Conservation (phyloP, 2,113 vertebrate genomes). For the Hypomesus transpacificus region DNA sequence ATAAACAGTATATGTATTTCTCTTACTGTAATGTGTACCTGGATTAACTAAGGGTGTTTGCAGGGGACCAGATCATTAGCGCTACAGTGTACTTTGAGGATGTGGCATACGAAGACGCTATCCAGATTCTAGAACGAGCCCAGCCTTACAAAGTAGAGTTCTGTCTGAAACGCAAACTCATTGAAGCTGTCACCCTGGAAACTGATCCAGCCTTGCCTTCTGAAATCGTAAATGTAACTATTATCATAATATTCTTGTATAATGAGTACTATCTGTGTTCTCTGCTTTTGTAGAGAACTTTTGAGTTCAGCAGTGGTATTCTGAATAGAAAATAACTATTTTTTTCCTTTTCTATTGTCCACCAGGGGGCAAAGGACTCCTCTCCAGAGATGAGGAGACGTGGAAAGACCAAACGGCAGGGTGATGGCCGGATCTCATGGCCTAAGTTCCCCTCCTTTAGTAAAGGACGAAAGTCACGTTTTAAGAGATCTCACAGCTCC, state of each 20-base stretch:
- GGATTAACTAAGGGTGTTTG: too few relatives aligned
- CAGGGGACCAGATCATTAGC: slow-evolving; percentile 94
- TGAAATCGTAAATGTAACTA: slow-evolving; percentile 62
- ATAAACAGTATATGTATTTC: too few relatives aligned
- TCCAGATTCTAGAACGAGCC: slow-evolving; percentile 91
- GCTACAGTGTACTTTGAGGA: slow-evolving; percentile 93
- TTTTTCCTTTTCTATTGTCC: slow-evolving; percentile 29
- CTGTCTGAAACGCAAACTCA: slow-evolving; percentile 80
- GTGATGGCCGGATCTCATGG: slow-evolving; percentile 75
- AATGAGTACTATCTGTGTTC: too few relatives aligned
- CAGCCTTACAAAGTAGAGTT: slow-evolving; percentile 91
- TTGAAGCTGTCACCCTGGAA: slow-evolving; percentile 53
- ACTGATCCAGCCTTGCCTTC: slow-evolving; percentile 48
- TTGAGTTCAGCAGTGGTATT: background rate
- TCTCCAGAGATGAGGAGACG: slow-evolving; percentile 61
- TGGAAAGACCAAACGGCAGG: slow-evolving; percentile 64
- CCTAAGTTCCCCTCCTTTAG: slow-evolving; percentile 76
- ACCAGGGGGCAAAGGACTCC: slow-evolving; percentile 62
- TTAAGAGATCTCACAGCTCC: slow-evolving; percentile 75
- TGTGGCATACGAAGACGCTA: slow-evolving; percentile 90
- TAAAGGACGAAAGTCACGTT: slow-evolving; percentile 66
- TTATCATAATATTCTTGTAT: slow-evolving; percentile 14
- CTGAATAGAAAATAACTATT: slow-evolving; percentile 10
- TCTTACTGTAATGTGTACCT: too few relatives aligned
- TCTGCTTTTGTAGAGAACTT: slow-evolving; percentile 2